Evolutionary conservation across 2,888 invertebrate species (phyloP), one percentile per base, ranked within the genome.

Genomic region (Muschampia staudingeri): DNA sequence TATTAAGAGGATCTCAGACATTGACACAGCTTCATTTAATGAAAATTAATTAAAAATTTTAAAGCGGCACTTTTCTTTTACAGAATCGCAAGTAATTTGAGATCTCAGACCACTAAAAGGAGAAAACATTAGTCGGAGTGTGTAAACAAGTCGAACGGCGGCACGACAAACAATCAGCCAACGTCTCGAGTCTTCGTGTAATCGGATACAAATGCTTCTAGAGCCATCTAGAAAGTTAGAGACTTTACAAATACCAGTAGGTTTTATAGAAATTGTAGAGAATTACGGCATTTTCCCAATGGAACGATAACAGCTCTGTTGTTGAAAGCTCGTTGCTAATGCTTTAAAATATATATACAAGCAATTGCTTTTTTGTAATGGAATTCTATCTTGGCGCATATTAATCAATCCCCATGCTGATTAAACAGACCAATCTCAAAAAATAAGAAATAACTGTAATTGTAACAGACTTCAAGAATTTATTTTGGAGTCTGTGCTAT

Each of bases 121-220:
- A 90, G 90, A 92, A 91, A 93, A 94, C 91, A 93, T 91, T 89
- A 89, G 90, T 89, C 85, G 88, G 85, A 92, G 91, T 90, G 91
- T 92, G 94, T 92, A 95, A 94, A 94, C 94, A 95, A 91, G 92
- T 88, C 86, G 88, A 89, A 87, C 88, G 89, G 89, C 87, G 89
- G 90, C 86, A 91, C 92, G 89, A 92, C 94, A 95, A 95, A 95
- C 94, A 95, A 94, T 92, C 93, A 92, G 91, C 91, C 90, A 91
- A 90, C 88, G 88, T 87, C 88, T 87, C 88, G 87, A 91, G 91
- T 91, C 88, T 91, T 89, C 84, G 89, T 77, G 95, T 94, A 95
- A 95, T 95, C 93, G 92, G 94, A 95, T 94, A 94, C 94, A 93
- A 94, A 94, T 91, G 91, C 90, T 92, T 91, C 90, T 91, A 89